Evolutionary conservation across 1,140 invertebrate species (phyloP), one percentile per base, ranked within the genome.

Genomic region (Capitella teleta): DNA sequence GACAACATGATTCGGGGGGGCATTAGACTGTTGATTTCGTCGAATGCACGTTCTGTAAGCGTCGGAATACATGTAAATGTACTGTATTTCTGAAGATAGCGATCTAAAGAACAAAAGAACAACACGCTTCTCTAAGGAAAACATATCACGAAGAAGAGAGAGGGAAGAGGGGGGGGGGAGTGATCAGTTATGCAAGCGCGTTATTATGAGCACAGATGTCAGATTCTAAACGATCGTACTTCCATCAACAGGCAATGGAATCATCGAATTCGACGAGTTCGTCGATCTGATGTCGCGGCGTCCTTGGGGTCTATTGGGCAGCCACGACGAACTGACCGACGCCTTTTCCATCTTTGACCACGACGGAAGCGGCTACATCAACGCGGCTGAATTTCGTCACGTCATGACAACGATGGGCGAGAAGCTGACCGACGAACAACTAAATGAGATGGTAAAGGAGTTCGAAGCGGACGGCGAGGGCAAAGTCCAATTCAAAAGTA

Each of bases 391-490:
- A 18, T 21, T 51, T 16, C 19, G 40, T 3, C 38, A 23, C 12
- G 26, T 30, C n/a, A 14, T 51, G 24, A 51, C 38, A n/a, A 26
- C 49, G 16, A 14, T 42, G 23, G 49, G 49, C n/a, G 49, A 51
- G 18, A 14, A 14, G 23, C 38, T 51, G 4, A 51, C 38, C 14
- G 40, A 49, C 34, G 47, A 49, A 10, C 21, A 49, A 26, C 36
- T 49, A 2, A 37, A 49, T 18, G 16, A 19, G 16, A 43, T 49
- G 32, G 10, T 38, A 8, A 38, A 24, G 1, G 4, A 38, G 21
- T 21, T 38, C 5, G 6, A 19, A 25, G 25, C 24, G 6, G 34
- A 49, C 19, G 47, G 47, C 5, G 47, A 49, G 21, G 47, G 43
- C 43, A 45, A 26, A 8, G 43, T 45, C 23, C 18, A 45, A 2